Percentiles rank a stretch among this genome's conserved stretches.
Evolutionary conservation across 2,797 vertebrate species (phyloP).

Genomic region (Corythornis leucogaster): DNA sequence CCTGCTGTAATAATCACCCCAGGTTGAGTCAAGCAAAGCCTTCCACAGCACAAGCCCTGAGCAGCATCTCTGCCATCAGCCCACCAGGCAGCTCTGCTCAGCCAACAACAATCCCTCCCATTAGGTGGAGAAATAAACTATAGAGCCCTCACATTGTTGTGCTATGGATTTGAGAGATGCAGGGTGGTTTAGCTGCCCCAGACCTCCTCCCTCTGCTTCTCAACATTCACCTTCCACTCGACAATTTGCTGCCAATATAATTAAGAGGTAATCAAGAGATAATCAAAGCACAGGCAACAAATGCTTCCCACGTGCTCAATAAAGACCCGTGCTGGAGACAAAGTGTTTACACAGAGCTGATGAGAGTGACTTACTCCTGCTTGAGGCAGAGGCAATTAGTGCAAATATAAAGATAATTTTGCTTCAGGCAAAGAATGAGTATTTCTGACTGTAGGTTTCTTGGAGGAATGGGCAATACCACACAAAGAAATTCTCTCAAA

Average conservation of each 20-base stretch:
- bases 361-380: not conserved
- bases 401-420: not conserved
- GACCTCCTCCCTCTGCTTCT: not conserved
- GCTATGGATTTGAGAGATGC: not conserved
- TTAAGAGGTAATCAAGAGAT: conserved; percentile 68
- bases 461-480: not conserved
- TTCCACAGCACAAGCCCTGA: not conserved
- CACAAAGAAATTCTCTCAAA: not conserved
- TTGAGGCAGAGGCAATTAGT: conserved; percentile 40
- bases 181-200: not conserved
- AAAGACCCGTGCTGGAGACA: not conserved
- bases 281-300: conserved; percentile 54
- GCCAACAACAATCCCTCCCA: not conserved
- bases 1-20: not conserved
- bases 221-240: conserved; percentile 17
- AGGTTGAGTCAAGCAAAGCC: not conserved
- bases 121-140: not conserved
- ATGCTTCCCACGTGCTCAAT: conserved; percentile 43
- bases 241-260: conserved; percentile 40
- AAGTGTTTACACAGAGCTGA: not conserved
- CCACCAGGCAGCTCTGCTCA: not conserved
- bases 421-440: not conserved
- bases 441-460: not conserved
- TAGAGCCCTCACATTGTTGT: not conserved
- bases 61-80: not conserved